Conservation (phyloP, 2,888 invertebrate species). For the Lasioglossum vierecki region DNA sequence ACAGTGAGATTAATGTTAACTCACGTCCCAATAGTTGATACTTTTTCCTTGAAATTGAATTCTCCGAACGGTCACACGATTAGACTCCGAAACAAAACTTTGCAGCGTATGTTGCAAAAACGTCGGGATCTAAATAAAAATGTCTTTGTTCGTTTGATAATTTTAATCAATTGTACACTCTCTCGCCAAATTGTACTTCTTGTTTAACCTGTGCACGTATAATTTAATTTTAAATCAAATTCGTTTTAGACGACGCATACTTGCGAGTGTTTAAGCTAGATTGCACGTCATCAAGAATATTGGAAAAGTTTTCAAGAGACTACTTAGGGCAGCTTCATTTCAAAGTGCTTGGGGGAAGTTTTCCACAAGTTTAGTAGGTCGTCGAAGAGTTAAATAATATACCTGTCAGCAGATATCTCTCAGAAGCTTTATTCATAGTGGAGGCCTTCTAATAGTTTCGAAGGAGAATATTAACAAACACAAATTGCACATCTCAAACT, state of each 20-base stretch:
- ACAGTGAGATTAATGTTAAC: background rate
- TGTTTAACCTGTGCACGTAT: background rate
- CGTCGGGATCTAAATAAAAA: background rate
- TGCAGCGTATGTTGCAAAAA: too few species aligned
- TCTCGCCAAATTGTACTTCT: background rate
- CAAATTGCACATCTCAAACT: background rate
- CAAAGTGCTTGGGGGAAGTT: conserved; percentile 19
- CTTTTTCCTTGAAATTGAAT: too few species aligned
- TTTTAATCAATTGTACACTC: background rate
- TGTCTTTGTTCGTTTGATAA: background rate
- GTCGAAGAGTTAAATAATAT: conserved; percentile 17
- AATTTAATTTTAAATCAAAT: background rate
- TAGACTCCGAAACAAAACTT: too few species aligned
- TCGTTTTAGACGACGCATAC: background rate
- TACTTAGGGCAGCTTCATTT: conserved; percentile 14
- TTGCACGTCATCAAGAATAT: conserved; percentile 14
- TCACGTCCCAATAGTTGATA: background rate
- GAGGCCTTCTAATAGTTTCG: conserved; percentile 22
- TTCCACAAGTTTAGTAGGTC: conserved; percentile 40
- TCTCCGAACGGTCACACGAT: too few species aligned
- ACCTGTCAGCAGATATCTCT: background rate
- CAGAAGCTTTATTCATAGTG: background rate
- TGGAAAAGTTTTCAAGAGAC: conserved; percentile 31
- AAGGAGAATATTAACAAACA: background rate
- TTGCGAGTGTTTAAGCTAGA: background rate